Evolutionary conservation across 2,888 invertebrate species (phyloP).

Genomic region (Drepana falcataria): DNA sequence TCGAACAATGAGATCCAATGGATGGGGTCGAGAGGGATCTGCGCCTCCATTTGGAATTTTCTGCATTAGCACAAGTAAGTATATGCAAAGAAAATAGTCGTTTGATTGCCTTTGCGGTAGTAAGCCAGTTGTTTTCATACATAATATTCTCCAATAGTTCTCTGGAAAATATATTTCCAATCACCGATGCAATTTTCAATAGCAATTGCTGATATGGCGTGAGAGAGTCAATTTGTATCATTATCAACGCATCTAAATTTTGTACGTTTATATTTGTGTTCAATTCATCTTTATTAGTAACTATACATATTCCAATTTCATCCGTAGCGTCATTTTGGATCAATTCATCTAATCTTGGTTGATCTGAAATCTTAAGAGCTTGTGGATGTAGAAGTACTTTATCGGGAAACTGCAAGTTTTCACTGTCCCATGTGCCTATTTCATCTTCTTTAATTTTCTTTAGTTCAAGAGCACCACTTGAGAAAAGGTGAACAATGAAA

Average conservation of each 20-base stretch:
- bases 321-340: conserved; percentile 38
- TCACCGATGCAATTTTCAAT: conserved; percentile 78
- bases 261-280: conserved; percentile 56
- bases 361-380: conserved; percentile 49
- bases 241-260: conserved; percentile 67
- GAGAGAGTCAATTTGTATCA: conserved; percentile 77
- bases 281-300: conserved; percentile 52
- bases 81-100: conserved; percentile 75
- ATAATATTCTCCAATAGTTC: conserved; percentile 73
- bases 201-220: conserved; percentile 79
- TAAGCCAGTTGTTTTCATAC: conserved; percentile 68
- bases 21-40: conserved; percentile 23
- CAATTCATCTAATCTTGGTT: conserved; percentile 41
- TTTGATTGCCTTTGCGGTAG: conserved; percentile 74
- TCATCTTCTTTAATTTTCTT: conserved; percentile 42
- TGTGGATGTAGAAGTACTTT: conserved; percentile 44
- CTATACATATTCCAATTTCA: conserved; percentile 50
- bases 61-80: conserved; percentile 70
- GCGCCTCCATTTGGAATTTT: conserved; percentile 24
- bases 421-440: conserved; percentile 32
- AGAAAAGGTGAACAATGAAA: conserved; percentile 70
- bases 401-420: conserved; percentile 60
- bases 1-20: conserved; percentile 17
- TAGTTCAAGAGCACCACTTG: conserved; percentile 61
- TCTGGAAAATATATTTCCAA: conserved; percentile 76